A percentile compares a stretch with the other conserved stretches of the same genome.
Evolutionary conservation across 2,888 invertebrate genomes (phyloP).

Genomic region (Chesias legatella): DNA sequence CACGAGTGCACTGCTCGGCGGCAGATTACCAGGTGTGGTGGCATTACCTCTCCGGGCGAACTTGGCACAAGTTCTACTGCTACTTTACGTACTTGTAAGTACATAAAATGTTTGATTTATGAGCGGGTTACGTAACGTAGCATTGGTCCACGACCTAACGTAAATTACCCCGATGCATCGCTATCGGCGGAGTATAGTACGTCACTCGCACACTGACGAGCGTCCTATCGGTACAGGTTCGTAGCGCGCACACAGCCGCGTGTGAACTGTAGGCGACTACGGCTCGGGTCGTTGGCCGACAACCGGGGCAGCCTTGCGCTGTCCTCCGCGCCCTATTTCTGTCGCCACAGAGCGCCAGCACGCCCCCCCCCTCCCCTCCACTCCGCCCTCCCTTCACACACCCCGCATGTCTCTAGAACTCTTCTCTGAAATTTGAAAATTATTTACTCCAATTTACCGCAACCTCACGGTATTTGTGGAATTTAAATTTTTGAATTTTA

Average conservation of each 20-base stretch:
- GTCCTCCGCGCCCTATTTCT: conserved; percentile 80
- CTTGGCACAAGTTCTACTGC: too few relatives aligned
- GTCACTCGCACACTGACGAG: conserved; percentile 28
- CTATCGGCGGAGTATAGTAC: conserved; percentile 40
- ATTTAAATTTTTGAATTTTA: conserved; percentile 18
- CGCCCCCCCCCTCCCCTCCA: conserved; percentile 35
- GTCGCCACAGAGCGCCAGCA: conserved; percentile 60
- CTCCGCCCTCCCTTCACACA: too few relatives aligned
- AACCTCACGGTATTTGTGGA: conserved; percentile 29
- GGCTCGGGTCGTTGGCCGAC: conserved; percentile 68
- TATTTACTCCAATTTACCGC: conserved; percentile 49
- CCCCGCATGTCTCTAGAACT: conserved; percentile 50
- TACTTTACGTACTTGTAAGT: too few relatives aligned
- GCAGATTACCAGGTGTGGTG: too few relatives aligned
- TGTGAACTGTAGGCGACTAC: conserved; percentile 27
- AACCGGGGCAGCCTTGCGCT: conserved; percentile 79
- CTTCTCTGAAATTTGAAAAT: conserved; percentile 55
- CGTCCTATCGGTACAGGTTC: conserved; percentile 35
- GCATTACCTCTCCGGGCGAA: too few relatives aligned
- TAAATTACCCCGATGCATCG: conserved; percentile 47
- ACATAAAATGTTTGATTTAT: conserved; percentile 9
- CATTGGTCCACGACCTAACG: conserved; percentile 36
- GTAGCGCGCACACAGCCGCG: conserved; percentile 37
- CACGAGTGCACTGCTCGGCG: too few relatives aligned
- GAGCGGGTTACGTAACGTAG: conserved; percentile 26